Evolutionary conservation across 2,888 invertebrate genomes (phyloP), one percentile per base, ranked within the genome.

Genomic region (Catocala sponsa): DNA sequence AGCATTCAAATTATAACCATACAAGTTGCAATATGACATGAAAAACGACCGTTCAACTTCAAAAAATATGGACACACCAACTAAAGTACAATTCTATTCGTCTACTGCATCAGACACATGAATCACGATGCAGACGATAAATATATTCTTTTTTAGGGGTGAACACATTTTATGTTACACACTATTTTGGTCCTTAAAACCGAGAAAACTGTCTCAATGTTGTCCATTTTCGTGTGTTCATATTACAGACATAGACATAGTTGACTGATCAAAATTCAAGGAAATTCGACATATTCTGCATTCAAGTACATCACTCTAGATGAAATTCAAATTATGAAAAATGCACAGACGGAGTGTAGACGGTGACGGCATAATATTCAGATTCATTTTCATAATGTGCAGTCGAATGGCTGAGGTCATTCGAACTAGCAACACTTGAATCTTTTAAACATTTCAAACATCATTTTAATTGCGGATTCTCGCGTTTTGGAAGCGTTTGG

Each of bases 341-440:
- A 94, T 94, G 93, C 92, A 91, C 87, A 91, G 92, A 91, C 90
- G 81, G 68, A 82, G 76, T 81, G 78, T 87, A 84, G 87, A 90
- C 84, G 70, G 81, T 72, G 81, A 63, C 82, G 81, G 93, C 77
- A 94, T 94, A 94, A 93, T 92, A 91, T 92, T 92, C 78, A 92
- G 88, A 92, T 92, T 90, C 88, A 92, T 94, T 94, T 87, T 87
- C 87, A 94, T 92, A 93, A 91, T 93, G 88, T 94, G 94, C 94
- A 93, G 87, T 85, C 85, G 67, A 86, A 81, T 77, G 76, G 81
- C 66, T 91, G 92, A 92, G 93, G 91, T 92, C 92, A 91, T 81
- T 83, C 80, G 75, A 74, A 77, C 78, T 70, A 64, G 25, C 44
- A 59, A 63, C 60, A 52, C 64, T 49, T 59, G 43, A 2, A 57